These are phyloP conservation scores for Helobdella robusta DNA, from an alignment of 2,888 invertebrate genomes.

Conservation along the genomic window DNA sequence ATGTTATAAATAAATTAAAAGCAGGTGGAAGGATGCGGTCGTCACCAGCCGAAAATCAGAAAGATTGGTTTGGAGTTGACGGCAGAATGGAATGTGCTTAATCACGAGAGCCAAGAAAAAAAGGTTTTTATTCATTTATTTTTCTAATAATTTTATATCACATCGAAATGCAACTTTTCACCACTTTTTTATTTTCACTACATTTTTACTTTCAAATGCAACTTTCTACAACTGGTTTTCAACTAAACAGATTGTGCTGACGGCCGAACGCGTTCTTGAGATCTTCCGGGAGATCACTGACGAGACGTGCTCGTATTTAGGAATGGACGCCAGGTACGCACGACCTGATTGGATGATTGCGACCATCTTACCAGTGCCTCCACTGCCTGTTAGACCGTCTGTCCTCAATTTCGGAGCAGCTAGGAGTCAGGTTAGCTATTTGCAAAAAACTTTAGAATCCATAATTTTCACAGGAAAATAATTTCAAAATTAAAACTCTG, in stretches of 20 bases:
- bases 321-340: slow-evolving; percentile 86
- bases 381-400: slow-evolving; percentile 86
- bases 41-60: slow-evolving; percentile 87
- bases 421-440: slow-evolving; percentile 62
- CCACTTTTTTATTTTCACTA: too few species aligned
- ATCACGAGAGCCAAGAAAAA: slow-evolving; percentile 45
- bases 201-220: too few species aligned
- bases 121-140: too few species aligned
- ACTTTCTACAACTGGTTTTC: too few species aligned
- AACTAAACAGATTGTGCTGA: slow-evolving; percentile 74
- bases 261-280: slow-evolving; percentile 92
- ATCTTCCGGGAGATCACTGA: slow-evolving; percentile 64
- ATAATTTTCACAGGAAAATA: not conserved
- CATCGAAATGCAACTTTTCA: too few species aligned
- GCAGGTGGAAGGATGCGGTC: slow-evolving; percentile 70
- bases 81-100: slow-evolving; percentile 73
- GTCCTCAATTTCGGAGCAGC: slow-evolving; percentile 99
- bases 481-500: too few species aligned
- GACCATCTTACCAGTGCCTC: slow-evolving; percentile 92
- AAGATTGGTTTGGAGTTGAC: slow-evolving; percentile 80
- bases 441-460: not conserved
- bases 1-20: too few species aligned
- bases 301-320: slow-evolving; percentile 66
- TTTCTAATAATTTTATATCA: too few species aligned
- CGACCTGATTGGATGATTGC: slow-evolving; percentile 99